These are phyloP conservation scores for Lateolabrax maculatus DNA, from an alignment of 2,797 vertebrate genomes.

Conservation along the genomic window DNA sequence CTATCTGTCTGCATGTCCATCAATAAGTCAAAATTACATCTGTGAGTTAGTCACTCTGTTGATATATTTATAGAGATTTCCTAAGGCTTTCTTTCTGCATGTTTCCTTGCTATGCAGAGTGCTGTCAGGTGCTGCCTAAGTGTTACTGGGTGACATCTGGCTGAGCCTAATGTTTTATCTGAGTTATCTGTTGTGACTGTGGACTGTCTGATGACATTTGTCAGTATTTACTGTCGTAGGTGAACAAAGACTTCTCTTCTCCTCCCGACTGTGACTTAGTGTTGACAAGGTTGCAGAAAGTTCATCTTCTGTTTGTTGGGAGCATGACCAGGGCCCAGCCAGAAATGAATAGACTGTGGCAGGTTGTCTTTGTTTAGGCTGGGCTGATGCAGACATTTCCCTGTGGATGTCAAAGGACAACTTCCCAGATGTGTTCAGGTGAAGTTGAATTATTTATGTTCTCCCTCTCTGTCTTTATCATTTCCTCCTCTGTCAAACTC, in stretches of 20 bases:
- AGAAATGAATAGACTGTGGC: slow-evolving; percentile 60
- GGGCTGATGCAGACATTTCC: slow-evolving; percentile 54
- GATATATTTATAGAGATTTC: slow-evolving; percentile 66
- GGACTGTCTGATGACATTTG: slow-evolving; percentile 76
- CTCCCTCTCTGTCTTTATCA: slow-evolving; percentile 27
- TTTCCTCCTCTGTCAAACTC: slow-evolving; percentile 22
- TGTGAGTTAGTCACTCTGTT: slow-evolving; percentile 38
- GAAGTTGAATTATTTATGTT: slow-evolving; percentile 23
- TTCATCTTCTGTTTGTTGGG: slow-evolving; percentile 68
- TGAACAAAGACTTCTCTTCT: slow-evolving; percentile 62
- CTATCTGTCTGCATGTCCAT: slow-evolving; percentile 51
- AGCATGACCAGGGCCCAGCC: slow-evolving; percentile 35
- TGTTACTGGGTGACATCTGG: slow-evolving; percentile 64
- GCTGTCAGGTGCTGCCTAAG: slow-evolving; percentile 63
- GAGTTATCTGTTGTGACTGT: slow-evolving; percentile 71
- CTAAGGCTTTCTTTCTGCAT: slow-evolving; percentile 52
- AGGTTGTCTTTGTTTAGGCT: slow-evolving; percentile 63
- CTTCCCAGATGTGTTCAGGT: slow-evolving; percentile 46
- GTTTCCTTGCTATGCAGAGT: slow-evolving; percentile 25
- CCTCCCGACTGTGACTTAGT: slow-evolving; percentile 41
- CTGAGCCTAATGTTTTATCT: slow-evolving; percentile 38
- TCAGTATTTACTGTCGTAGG: slow-evolving; percentile 68
- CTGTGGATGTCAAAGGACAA: slow-evolving; percentile 61
- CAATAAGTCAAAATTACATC: slow-evolving; percentile 54
- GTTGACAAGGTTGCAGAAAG: slow-evolving; percentile 67